Evolutionary conservation across 2,888 invertebrate species (phyloP).

Genomic region (Eilema depressum): DNA sequence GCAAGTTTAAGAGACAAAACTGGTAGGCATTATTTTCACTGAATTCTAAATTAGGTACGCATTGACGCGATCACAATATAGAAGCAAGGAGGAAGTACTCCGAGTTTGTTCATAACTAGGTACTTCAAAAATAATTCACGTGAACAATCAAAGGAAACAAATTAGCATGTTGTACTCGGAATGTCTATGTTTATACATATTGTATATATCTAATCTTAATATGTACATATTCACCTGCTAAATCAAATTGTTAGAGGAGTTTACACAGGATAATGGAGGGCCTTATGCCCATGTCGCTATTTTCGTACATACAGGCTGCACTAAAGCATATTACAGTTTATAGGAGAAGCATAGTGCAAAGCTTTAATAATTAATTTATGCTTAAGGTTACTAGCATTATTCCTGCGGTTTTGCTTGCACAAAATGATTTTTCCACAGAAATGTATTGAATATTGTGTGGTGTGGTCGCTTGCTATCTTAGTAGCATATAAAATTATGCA

Average conservation of each 20-base stretch:
- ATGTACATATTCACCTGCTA: constrained; percentile 10
- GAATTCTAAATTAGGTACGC: no score
- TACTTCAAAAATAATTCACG: no score
- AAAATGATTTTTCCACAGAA: no score
- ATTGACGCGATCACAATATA: no score
- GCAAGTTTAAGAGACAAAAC: no score
- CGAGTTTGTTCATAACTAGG: no score
- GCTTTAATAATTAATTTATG: background rate
- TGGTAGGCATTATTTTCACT: no score
- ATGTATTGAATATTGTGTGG: no score
- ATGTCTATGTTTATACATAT: background rate
- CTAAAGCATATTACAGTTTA: constrained; percentile 1
- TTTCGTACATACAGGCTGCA: constrained; percentile 14
- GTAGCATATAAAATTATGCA: no score
- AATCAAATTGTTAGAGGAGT: constrained; percentile 23
- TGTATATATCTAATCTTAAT: constrained; percentile 14
- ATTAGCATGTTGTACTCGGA: background rate
- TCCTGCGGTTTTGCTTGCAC: background rate
- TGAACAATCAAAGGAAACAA: background rate
- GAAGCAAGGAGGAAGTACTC: no score
- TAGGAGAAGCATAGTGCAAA: no score
- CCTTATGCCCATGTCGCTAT: constrained; percentile 13
- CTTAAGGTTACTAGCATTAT: background rate
- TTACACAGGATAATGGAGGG: constrained; percentile 38
- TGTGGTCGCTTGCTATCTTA: no score